A percentile compares a stretch with the other conserved stretches of the same genome.
Conservation (phyloP, 2,888 invertebrate genomes). For the Eilema caniola region DNA sequence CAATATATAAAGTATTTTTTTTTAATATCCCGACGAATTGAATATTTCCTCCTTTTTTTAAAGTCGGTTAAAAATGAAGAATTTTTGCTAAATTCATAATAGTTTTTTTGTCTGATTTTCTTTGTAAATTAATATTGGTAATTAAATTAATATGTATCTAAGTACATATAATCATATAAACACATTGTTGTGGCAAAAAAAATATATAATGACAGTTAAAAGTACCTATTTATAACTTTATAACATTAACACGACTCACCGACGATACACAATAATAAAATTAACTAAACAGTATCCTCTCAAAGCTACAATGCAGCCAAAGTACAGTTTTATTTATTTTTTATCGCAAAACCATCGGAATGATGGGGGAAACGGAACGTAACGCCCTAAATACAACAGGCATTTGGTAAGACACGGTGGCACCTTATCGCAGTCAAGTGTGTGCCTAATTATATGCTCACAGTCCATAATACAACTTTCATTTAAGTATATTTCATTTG, state of each 20-base stretch:
- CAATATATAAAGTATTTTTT: no score
- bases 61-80: no score
- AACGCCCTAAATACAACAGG: conserved; percentile 79
- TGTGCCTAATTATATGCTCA: conserved; percentile 39
- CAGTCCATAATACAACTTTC: conserved; percentile 12
- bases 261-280: conserved; percentile 14
- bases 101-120: no score
- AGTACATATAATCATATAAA: no score
- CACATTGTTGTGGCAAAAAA: no score
- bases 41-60: no score
- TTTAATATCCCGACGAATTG: no score
- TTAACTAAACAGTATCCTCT: conserved; percentile 30
- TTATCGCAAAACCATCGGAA: conserved; percentile 65
- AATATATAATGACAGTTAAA: no score
- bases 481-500: conserved; percentile 12
- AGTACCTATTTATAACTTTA: background rate
- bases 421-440: conserved; percentile 67
- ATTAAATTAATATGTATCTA: no score
- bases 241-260: background rate
- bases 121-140: no score
- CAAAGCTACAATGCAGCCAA: conserved; percentile 31
- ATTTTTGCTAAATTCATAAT: no score
- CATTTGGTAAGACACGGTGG: conserved; percentile 60
- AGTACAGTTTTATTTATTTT: conserved; percentile 40
- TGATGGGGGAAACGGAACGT: conserved; percentile 68